Percentiles rank a stretch among this genome's conserved stretches.
Evolutionary conservation across 2,113 vertebrate species (phyloP).

Genomic region (Cathartes aura): DNA sequence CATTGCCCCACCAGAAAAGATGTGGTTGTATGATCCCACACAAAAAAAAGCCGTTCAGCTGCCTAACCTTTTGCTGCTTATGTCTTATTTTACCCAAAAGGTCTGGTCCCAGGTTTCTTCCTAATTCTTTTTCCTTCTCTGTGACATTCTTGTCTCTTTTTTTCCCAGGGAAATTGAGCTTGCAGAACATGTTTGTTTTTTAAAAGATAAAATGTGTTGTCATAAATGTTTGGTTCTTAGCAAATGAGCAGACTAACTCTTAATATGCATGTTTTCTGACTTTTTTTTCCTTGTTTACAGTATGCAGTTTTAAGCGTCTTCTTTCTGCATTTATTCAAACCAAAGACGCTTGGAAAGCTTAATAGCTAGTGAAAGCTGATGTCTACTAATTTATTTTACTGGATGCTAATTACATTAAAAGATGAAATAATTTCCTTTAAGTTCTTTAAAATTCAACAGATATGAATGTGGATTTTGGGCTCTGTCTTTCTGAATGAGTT

Average conservation of each 20-base stretch:
- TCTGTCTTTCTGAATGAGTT: neutral
- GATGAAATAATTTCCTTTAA: conserved; percentile 15
- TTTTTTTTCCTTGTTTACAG: neutral
- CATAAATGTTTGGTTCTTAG: neutral
- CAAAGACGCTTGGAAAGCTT: neutral
- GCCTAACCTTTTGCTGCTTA: neutral
- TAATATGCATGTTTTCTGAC: neutral
- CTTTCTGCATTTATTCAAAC: neutral
- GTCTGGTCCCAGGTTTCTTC: neutral
- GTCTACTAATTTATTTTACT: conserved; percentile 31
- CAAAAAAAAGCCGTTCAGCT: neutral
- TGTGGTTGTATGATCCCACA: neutral
- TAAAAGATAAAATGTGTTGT: neutral
- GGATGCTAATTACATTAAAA: conserved; percentile 22
- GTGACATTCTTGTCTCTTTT: neutral
- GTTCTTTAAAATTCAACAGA: neutral
- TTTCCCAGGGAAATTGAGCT: neutral
- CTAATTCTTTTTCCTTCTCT: neutral
- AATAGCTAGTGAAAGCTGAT: neutral
- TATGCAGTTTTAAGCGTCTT: neutral
- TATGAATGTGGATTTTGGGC: neutral
- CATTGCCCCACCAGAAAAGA: neutral
- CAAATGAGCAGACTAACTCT: neutral
- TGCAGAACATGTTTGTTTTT: neutral
- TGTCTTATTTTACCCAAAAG: neutral